phyloP scores from a whole-genome alignment of 2,113 vertebrate genomes.

The Upupa epops region DNA sequence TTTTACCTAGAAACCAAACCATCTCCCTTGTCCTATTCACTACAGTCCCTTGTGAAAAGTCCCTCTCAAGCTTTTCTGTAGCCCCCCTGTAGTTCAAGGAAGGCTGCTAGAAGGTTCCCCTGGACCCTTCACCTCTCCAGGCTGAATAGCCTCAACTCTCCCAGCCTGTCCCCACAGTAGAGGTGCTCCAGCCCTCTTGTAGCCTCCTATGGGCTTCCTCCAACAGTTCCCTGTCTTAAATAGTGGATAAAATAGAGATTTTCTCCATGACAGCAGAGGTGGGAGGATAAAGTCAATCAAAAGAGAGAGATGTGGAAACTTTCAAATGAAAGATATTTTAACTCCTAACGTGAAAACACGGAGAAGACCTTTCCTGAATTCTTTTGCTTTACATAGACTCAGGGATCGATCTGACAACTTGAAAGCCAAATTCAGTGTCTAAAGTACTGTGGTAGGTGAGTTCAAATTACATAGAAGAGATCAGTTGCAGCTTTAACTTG shows the following conservation, averaged over 20 bases:
- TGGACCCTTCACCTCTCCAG: no score
- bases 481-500: not conserved
- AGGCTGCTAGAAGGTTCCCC: no score
- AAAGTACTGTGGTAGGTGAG: not conserved
- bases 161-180: no score
- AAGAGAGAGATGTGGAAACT: not conserved
- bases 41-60: no score
- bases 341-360: not conserved
- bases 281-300: not conserved
- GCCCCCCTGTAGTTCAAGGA: no score
- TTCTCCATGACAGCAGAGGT: not conserved
- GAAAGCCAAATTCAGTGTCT: not conserved
- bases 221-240: no score
- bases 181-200: no score
- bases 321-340: not conserved
- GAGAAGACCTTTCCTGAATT: not conserved
- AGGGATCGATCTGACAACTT: not conserved
- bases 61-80: no score
- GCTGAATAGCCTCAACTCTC: no score
- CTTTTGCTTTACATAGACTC: not conserved
- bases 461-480: not conserved
- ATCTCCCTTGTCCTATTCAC: no score
- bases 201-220: no score
- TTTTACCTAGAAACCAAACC: no score
- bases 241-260: not conserved